Base-by-base conservation (phyloP, 2,113 vertebrate genomes). In the Tragelaphus scriptus region DNA sequence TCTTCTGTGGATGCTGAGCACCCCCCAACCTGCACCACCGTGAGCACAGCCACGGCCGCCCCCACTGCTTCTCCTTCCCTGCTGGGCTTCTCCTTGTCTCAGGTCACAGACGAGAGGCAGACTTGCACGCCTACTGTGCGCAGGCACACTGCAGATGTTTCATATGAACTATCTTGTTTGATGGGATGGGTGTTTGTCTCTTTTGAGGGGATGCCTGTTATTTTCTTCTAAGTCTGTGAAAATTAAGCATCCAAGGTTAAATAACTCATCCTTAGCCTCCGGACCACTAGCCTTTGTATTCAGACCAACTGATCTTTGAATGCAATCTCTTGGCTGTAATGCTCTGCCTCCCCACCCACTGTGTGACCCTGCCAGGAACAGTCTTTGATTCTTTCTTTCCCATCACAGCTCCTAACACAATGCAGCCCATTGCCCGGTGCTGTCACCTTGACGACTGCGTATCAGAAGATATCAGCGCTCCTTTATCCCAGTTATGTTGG, bases 221-320 rank as follows among this genome's bases (percentile, higher is more conserved):
- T 49, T 84, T 56, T 75, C 63, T 96, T 95, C 14, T 47, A 3
- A 13, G 51, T 97, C 92, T 58, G 30, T 26, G 36, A n/a, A 86
- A 90, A 51, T 40, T 51, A 81, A 86, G 25, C 21, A 55, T 81
- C 53, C 30, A 56, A 9, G 21, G 47, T 86, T 82, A 77, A 81
- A 19, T 90, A 81, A n/a, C 25, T 95, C 25, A 8, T 86, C 21
- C 0, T 1, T 40, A 16, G 36, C 56, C n/a, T 95, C 71, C 15
- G 19, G 71, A n/a, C 14, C 63, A 44, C 59, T 61, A 58, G n/a
- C 68, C 61, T 80, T 85, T 94, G 36, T 91, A 40, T n/a, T 91
- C 32, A 23, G 16, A 84, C 26, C 32, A 68, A 25, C 21, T 59
- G 49, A 63, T 32, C n/a, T n/a, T 32, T 68, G 23, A 59, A 23